Percentiles rank a stretch among this genome's conserved stretches.
phyloP scores from a whole-genome alignment of 2,797 vertebrate species.

The Falco biarmicus region DNA sequence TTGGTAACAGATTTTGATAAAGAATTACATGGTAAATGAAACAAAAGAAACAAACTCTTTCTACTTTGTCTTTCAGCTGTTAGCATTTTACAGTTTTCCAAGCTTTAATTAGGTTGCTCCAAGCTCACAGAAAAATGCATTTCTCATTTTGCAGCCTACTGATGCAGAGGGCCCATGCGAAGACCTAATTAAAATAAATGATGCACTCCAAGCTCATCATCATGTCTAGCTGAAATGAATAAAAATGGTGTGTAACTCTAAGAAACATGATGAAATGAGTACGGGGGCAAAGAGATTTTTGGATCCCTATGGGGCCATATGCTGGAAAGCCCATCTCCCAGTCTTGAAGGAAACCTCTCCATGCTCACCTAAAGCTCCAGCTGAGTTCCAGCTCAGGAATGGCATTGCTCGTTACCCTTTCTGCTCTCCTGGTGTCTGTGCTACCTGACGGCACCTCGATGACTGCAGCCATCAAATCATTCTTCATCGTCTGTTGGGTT shows the following conservation, averaged over 20 bases:
- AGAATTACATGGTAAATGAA: not conserved
- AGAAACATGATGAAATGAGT: not conserved
- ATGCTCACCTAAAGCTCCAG: not conserved
- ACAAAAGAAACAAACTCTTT: constrained; percentile 2
- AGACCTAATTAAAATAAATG: not conserved
- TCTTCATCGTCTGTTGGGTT: not conserved
- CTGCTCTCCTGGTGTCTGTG: not conserved
- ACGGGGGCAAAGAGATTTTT: not conserved
- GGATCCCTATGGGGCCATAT: fast-evolving
- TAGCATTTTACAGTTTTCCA: not conserved
- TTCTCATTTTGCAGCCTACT: constrained; percentile 40
- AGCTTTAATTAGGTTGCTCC: constrained; percentile 3
- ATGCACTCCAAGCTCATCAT: not conserved
- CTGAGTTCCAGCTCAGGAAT: not conserved
- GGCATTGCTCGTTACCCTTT: not conserved
- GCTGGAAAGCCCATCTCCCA: not conserved
- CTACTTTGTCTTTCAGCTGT: not conserved
- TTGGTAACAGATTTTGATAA: constrained; percentile 4
- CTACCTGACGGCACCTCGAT: not conserved
- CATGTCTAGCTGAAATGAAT: not conserved
- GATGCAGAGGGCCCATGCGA: not conserved
- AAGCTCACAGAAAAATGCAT: not conserved
- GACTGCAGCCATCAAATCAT: not conserved
- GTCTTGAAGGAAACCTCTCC: not conserved
- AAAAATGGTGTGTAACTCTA: not conserved